Evolutionary conservation across 2,113 vertebrate genomes (phyloP), one percentile per base, ranked within the genome.

Genomic region (Podarcis muralis): DNA sequence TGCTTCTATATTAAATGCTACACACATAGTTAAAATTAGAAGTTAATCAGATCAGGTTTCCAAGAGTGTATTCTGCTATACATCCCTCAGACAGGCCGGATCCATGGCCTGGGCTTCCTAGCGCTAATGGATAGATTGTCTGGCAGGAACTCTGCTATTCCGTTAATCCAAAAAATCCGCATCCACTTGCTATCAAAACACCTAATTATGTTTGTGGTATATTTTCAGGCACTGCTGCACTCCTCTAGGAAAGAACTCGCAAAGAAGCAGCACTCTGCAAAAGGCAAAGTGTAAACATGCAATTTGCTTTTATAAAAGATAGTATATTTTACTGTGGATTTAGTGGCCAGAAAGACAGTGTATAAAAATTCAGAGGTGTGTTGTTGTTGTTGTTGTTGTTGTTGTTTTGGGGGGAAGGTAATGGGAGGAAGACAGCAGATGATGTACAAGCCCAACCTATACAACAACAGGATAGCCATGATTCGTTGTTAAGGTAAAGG

Each of bases 1-100:
- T 97, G 97, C 90, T 92, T 87, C 95, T 93, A 94, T 94, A 96
- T 94, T 97, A 94, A 94, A 95, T 95, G 94, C 94, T 94, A 84
- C 6, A 92, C 91, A 89, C 0, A 0, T 6, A 89, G 96, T 92
- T 96, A 97, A 97, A 97, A 96, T 97, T 96, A 96, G 95, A 94
- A 93, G 89, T 92, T 94, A 97, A 90, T 88, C 66, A 7, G 94
- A 88, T 97, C 93, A 11, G 87, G 65, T 97, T 96, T 93, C 95
- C 87, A 65, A 77, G 83, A 71, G 85, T 77, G 92, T 89, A 32
- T 87, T 90, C 1, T 89, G 80, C 74, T 71, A 62, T 68, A 25
- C 80, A 85, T 90, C 90, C 82, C 81, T 5, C 87, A 88, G 88
- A 90, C 90, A 22, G 84, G 77, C 43, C n/a, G 30, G 78, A 75